Evolutionary conservation across 2,888 invertebrate genomes (phyloP).

Genomic region (Pachydiplax longipennis): DNA sequence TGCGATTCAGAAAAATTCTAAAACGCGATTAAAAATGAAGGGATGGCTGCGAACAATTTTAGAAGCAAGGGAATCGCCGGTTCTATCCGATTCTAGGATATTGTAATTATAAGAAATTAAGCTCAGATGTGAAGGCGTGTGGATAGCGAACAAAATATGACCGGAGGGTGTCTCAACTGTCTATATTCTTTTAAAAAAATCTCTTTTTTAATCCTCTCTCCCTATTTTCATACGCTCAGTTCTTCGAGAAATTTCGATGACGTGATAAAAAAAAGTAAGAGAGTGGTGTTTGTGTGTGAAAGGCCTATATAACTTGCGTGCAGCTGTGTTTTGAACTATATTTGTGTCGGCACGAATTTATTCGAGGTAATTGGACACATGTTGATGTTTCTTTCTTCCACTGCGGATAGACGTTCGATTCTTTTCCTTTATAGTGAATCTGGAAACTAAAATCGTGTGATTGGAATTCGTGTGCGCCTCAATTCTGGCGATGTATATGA

Average conservation of each 20-base stretch:
- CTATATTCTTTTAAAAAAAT: conserved; percentile 44
- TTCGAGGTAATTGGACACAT: conserved; percentile 2
- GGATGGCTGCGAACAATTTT: not conserved
- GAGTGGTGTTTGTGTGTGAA: conserved; percentile 42
- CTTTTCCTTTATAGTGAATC: conserved; percentile 29
- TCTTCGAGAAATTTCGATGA: conserved; percentile 45
- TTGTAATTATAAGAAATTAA: conserved; percentile 10
- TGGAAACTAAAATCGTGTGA: conserved; percentile 12
- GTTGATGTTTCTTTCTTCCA: conserved; percentile 7
- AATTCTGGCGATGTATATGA: not conserved
- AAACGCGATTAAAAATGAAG: not conserved
- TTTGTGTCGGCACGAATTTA: conserved; percentile 29
- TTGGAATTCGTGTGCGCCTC: not conserved
- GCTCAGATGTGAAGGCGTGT: conserved; percentile 41
- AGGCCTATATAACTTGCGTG: conserved; percentile 32
- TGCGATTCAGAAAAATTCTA: conserved; percentile 28
- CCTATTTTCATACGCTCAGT: conserved; percentile 45
- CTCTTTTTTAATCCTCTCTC: conserved; percentile 42
- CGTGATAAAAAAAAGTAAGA: conserved; percentile 23
- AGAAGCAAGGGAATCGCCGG: conserved; percentile 19
- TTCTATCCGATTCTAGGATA: not conserved
- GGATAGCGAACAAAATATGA: conserved; percentile 27
- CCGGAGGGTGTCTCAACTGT: conserved; percentile 32
- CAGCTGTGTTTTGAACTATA: conserved; percentile 29
- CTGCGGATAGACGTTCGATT: not conserved